Conservation (phyloP, 2,797 vertebrate genomes). For the Graptemys geographica region DNA sequence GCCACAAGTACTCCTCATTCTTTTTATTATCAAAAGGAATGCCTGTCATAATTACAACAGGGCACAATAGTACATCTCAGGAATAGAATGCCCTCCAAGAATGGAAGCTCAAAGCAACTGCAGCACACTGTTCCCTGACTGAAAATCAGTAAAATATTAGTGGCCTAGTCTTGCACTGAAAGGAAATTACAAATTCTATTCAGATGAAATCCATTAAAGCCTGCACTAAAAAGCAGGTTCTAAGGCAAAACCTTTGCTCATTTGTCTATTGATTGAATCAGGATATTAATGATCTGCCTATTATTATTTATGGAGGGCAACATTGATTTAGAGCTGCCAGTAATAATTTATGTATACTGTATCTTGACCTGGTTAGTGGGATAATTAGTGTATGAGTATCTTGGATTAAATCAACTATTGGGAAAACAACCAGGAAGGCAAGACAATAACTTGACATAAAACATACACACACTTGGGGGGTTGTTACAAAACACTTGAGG, state of each 20-base stretch:
- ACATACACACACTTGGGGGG: neutral
- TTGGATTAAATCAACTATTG: neutral
- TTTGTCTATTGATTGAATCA: neutral
- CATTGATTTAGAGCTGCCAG: neutral
- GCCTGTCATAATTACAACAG: neutral
- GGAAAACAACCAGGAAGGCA: neutral
- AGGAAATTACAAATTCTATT: neutral
- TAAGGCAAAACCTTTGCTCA: neutral
- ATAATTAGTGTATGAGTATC: neutral
- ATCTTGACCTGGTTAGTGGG: neutral
- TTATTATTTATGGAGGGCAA: neutral
- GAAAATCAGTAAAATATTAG: neutral
- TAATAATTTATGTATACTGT: neutral
- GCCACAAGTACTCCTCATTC: no score
- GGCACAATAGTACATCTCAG: neutral
- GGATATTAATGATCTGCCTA: neutral
- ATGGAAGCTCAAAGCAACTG: neutral
- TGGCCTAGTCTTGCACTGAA: neutral
- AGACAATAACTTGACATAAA: neutral
- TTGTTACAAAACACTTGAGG: neutral
- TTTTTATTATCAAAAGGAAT: neutral
- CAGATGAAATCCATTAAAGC: neutral
- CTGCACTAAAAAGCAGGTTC: neutral
- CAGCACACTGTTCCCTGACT: neutral
- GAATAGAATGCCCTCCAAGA: neutral